Base-by-base conservation (phyloP, 1,140 invertebrate species). In the Macrosteles quadrilineatus region DNA sequence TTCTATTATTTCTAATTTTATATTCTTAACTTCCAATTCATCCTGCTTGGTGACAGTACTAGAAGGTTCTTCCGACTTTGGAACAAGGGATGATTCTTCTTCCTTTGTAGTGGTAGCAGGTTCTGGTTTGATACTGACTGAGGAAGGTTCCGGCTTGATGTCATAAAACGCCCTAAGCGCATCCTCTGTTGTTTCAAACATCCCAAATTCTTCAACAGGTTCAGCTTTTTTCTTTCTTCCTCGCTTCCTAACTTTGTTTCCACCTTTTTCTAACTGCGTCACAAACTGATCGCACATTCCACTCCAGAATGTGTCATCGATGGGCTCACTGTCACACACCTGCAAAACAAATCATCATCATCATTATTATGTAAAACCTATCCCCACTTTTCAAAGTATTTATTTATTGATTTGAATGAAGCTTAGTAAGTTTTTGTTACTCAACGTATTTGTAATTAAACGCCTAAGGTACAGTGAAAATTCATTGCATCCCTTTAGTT, bases 271-370 rank as follows among this genome's bases (percentile, higher is more conserved):
- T 30, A 90, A 78, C 78, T 90, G 86, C 78, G 89, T 87, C 80
- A 90, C 83, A 78, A 91, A 90, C 76, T 82, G 88, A 81, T 90
- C 88, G 82, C 88, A 90, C 12, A 87, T 84, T 74, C 80, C 84
- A 63, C 83, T 81, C 87, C 87, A 88, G 77, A 86, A 85, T 74
- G 84, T 77, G 75, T 87, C 86, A 14, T 81, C 75, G 21, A 59
- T 59, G 3, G 55, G 55, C n/a, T 59, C 55, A 78, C 80, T 80
- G 17, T 81, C 78, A 45, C 80, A 81, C 62, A 81, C 80, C 80
- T 81, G 68, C 11, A 59, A 30, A 73, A 50, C 43, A 71, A 57
- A 47, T n/a, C n/a, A n/a, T n/a, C n/a, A n/a, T n/a, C n/a, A n/a
- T n/a, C n/a, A n/a, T n/a, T n/a, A n/a, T n/a, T n/a, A n/a, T n/a